phyloP scores from a whole-genome alignment of 2,888 invertebrate species.

The Dryobotodes eremita region DNA sequence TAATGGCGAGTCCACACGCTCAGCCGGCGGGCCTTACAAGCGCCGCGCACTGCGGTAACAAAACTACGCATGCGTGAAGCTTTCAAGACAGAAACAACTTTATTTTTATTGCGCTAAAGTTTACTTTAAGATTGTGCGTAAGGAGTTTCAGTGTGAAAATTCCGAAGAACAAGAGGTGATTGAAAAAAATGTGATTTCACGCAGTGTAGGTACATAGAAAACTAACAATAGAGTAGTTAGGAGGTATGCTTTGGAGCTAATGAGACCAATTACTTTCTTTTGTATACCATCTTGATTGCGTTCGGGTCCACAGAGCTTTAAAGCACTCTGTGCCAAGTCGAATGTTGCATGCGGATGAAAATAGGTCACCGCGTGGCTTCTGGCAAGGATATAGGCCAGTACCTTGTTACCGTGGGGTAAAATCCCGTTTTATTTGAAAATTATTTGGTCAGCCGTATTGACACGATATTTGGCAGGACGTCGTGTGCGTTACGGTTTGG shows the following conservation, averaged over 20 bases:
- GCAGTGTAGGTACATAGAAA: conserved; percentile 28
- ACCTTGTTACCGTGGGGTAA: background rate
- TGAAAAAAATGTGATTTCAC: conserved; percentile 77
- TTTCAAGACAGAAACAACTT: conserved; percentile 72
- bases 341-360: background rate
- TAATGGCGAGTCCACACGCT: conserved; percentile 87
- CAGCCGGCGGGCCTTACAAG: conserved; percentile 80
- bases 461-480: background rate
- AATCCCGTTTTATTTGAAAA: background rate
- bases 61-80: conserved; percentile 85
- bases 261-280: conserved; percentile 24
- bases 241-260: conserved; percentile 19
- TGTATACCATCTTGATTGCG: conserved; percentile 7
- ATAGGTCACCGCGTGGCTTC: conserved; percentile 24
- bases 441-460: background rate
- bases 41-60: conserved; percentile 90
- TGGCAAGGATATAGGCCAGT: background rate
- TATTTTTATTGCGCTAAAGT: conserved; percentile 66
- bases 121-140: conserved; percentile 50
- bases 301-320: background rate
- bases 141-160: conserved; percentile 75
- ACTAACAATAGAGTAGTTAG: conserved; percentile 29
- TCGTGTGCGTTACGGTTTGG: background rate
- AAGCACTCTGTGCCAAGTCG: background rate
- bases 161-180: conserved; percentile 74